A percentile compares a stretch with the other conserved stretches of the same genome.
Conservation (phyloP, 2,888 invertebrate genomes). For the Morinoia aosen region DNA sequence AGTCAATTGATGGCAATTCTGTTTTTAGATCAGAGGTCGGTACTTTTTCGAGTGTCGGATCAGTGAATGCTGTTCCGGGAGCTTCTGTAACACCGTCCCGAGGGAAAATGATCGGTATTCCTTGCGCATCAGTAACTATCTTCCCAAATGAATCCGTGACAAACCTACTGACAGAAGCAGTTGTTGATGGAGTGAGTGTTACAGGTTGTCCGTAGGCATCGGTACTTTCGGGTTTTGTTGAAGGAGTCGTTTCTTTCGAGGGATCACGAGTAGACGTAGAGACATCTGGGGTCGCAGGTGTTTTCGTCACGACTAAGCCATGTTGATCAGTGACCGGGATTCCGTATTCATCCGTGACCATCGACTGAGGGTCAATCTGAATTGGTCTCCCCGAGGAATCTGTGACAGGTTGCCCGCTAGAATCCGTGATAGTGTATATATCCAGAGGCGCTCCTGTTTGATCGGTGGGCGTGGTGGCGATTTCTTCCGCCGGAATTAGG, state of each 20-base stretch:
- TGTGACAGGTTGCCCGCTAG: not conserved
- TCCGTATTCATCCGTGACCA: not conserved
- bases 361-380: not conserved
- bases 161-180: not conserved
- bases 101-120: not conserved
- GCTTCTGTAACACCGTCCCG: not conserved
- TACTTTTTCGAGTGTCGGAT: not conserved
- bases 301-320: not conserved
- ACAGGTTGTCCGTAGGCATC: not conserved
- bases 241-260: not conserved
- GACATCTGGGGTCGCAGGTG: not conserved
- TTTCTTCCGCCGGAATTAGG: not conserved
- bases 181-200: not conserved
- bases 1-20: not conserved
- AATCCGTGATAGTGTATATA: not conserved
- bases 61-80: not conserved
- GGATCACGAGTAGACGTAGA: not conserved
- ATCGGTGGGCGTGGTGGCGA: not conserved
- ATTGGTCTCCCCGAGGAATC: slow-evolving; percentile 14
- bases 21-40: too few relatives aligned
- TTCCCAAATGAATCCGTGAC: not conserved
- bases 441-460: not conserved
- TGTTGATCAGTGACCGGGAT: not conserved
- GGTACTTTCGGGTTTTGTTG: not conserved
- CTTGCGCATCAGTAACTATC: not conserved